phyloP scores from a whole-genome alignment of 2,888 invertebrate species.

The Dexiosoma caninum region DNA sequence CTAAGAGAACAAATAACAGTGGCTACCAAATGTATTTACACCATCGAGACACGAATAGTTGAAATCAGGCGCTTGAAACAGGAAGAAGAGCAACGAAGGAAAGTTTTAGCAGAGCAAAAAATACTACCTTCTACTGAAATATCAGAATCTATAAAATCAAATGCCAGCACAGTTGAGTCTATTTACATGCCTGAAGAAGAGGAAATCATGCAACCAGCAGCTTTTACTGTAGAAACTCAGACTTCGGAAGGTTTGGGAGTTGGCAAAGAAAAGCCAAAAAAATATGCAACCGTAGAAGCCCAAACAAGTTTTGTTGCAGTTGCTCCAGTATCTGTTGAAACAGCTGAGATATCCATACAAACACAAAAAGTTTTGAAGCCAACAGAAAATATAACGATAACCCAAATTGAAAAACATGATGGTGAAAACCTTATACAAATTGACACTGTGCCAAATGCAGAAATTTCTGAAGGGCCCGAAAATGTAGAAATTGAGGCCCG shows the following conservation, averaged over 20 bases:
- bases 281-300: slow-evolving; percentile 80
- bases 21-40: slow-evolving; percentile 81
- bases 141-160: slow-evolving; percentile 73
- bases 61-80: slow-evolving; percentile 69
- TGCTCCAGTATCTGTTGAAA: slow-evolving; percentile 66
- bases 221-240: slow-evolving; percentile 82
- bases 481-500: slow-evolving; percentile 86
- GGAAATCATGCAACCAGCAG: slow-evolving; percentile 72
- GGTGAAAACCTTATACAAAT: slow-evolving; percentile 86
- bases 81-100: slow-evolving; percentile 70
- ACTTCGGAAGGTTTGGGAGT: slow-evolving; percentile 81
- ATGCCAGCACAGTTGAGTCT: slow-evolving; percentile 81
- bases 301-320: slow-evolving; percentile 80
- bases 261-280: slow-evolving; percentile 66
- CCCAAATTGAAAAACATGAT: slow-evolving; percentile 80
- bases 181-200: slow-evolving; percentile 86
- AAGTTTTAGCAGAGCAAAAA: slow-evolving; percentile 68
- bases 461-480: slow-evolving; percentile 80
- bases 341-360: slow-evolving; percentile 74
- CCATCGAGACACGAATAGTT: slow-evolving; percentile 75
- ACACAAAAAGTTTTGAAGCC: slow-evolving; percentile 77
- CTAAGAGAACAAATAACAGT: slow-evolving; percentile 82
- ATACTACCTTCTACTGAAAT: slow-evolving; percentile 67
- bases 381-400: slow-evolving; percentile 83
- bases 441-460: slow-evolving; percentile 81